phyloP scores from a whole-genome alignment of 2,888 invertebrate genomes.

The Oscheius sp. region DNA sequence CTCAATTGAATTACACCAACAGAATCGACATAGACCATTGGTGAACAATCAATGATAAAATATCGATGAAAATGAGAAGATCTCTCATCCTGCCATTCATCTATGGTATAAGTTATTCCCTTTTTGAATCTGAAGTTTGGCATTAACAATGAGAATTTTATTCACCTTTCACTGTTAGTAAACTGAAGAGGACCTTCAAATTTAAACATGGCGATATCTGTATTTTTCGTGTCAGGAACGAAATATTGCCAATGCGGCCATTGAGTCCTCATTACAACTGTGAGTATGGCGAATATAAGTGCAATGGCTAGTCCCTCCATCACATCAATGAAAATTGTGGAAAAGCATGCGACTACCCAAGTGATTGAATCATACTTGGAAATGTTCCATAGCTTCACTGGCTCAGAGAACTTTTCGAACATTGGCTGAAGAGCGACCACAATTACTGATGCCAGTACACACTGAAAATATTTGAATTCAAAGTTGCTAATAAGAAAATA shows the following conservation, averaged over 20 bases:
- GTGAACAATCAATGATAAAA: slow-evolving; percentile 51
- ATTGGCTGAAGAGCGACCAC: slow-evolving; percentile 71
- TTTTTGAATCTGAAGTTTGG: slow-evolving; percentile 4
- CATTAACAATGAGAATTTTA: not conserved
- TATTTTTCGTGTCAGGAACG: not conserved
- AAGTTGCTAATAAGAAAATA: slow-evolving; percentile 65
- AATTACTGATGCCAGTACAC: slow-evolving; percentile 71
- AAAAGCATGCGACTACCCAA: slow-evolving; percentile 68
- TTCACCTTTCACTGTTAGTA: slow-evolving; percentile 20
- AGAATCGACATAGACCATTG: slow-evolving; percentile 55
- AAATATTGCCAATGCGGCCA: slow-evolving; percentile 32
- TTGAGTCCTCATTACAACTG: slow-evolving; percentile 68
- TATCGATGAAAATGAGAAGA: slow-evolving; percentile 1
- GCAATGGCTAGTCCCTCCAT: slow-evolving; percentile 66
- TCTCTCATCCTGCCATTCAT: not conserved
- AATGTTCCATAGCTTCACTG: slow-evolving; percentile 79
- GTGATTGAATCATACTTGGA: slow-evolving; percentile 78
- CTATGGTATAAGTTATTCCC: not conserved
- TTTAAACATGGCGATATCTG: slow-evolving; percentile 9
- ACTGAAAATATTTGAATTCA: slow-evolving; percentile 31
- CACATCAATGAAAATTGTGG: slow-evolving; percentile 68
- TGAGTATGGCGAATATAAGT: slow-evolving; percentile 66
- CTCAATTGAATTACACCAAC: slow-evolving; percentile 58
- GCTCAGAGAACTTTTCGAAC: slow-evolving; percentile 78
- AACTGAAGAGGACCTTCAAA: slow-evolving; percentile 25